Evolutionary conservation across 2,797 vertebrate species (phyloP).

Genomic region (Furcifer pardalis): DNA sequence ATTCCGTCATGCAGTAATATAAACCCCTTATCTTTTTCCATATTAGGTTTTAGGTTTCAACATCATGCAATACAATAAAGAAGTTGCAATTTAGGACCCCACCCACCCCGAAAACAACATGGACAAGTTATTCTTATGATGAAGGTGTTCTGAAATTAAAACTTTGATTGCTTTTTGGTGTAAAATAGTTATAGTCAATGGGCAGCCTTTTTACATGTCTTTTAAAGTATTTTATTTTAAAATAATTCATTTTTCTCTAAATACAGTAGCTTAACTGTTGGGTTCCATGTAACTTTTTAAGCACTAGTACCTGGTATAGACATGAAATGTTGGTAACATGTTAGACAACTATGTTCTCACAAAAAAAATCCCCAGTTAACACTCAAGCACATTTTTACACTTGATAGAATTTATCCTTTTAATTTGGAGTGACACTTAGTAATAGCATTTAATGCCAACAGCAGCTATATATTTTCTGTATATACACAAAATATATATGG

Average conservation of each 20-base stretch:
- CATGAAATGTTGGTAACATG: constrained; percentile 5
- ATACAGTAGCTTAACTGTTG: not conserved
- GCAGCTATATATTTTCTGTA: constrained; percentile 38
- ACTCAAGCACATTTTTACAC: constrained; percentile 12
- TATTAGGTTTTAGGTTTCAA: too few relatives aligned
- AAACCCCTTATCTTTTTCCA: too few relatives aligned
- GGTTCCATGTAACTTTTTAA: not conserved
- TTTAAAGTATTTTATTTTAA: not conserved
- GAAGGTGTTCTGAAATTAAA: not conserved
- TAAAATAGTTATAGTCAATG: not conserved
- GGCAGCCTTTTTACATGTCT: not conserved
- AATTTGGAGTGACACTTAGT: not conserved
- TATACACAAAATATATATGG: constrained; percentile 40
- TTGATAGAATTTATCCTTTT: constrained; percentile 40
- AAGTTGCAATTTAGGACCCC: not conserved
- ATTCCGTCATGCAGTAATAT: too few relatives aligned
- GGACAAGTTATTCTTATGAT: not conserved
- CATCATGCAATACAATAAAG: not conserved
- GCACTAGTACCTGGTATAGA: constrained; percentile 18
- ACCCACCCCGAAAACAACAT: not conserved
- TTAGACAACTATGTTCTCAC: not conserved
- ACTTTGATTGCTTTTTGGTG: not conserved
- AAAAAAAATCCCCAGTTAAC: not conserved
- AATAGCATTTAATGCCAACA: constrained; percentile 35
- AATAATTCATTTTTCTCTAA: not conserved